Conservation (phyloP, 2,888 invertebrate genomes). For the Pristionchus arcanus region DNA sequence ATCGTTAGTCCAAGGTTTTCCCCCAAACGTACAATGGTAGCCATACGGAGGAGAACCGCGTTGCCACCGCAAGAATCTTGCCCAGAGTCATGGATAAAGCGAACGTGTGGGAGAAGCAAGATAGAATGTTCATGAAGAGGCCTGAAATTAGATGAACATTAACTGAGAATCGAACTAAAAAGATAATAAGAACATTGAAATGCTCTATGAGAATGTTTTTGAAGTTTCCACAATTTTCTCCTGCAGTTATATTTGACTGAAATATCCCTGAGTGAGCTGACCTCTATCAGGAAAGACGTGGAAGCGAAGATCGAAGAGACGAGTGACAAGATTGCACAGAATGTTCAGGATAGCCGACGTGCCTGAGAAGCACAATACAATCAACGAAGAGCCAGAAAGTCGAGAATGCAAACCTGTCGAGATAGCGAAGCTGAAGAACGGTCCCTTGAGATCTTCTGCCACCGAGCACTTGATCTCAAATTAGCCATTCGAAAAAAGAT, state of each 20-base stretch:
- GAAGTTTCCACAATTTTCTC: too few relatives aligned
- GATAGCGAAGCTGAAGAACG: background rate
- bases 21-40: background rate
- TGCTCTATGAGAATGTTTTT: too few relatives aligned
- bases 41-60: background rate
- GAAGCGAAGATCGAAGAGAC: background rate
- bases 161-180: background rate
- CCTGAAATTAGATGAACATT: background rate
- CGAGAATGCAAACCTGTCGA: background rate
- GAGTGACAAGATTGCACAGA: background rate
- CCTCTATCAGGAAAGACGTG: background rate
- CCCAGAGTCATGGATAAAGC: background rate
- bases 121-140: background rate
- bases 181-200: background rate
- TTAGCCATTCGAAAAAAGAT: too few relatives aligned
- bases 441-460: background rate
- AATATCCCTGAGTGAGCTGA: background rate
- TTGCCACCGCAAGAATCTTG: conserved; percentile 2
- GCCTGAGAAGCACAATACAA: background rate
- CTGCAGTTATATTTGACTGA: too few relatives aligned
- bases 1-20: too few relatives aligned
- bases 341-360: background rate
- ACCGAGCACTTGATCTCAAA: background rate
- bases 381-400: too few relatives aligned
- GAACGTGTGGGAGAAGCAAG: background rate